phyloP scores from a whole-genome alignment of 2,888 invertebrate genomes.

The Luperina nickerlii region DNA sequence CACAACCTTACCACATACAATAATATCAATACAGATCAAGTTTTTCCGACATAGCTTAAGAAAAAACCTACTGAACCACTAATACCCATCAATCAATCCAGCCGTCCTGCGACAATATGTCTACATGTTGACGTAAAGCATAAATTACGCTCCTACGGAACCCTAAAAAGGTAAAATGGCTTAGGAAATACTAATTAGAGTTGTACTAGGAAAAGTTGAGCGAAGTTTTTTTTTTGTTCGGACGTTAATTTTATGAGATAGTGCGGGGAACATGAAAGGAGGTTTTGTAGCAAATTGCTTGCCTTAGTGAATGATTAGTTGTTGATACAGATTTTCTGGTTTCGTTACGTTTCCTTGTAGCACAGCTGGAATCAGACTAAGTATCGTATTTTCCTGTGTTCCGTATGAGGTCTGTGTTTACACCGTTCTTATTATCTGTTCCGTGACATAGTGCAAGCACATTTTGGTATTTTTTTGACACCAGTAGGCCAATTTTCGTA shows the following conservation, averaged over 20 bases:
- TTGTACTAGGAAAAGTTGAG: slow-evolving; percentile 50
- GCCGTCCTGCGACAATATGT: slow-evolving; percentile 69
- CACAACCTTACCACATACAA: slow-evolving; percentile 39
- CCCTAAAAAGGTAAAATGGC: slow-evolving; percentile 68
- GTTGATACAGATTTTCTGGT: slow-evolving; percentile 20
- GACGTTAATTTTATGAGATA: slow-evolving; percentile 55
- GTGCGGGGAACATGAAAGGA: slow-evolving; percentile 56
- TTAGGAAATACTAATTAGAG: slow-evolving; percentile 63
- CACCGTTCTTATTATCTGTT: no score
- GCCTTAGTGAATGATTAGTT: slow-evolving; percentile 8
- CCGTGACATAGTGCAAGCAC: no score
- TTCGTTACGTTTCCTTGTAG: neutral
- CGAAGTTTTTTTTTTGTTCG: slow-evolving; percentile 38
- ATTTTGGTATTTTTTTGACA: neutral
- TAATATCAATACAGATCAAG: slow-evolving; percentile 63
- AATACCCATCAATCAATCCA: slow-evolving; percentile 70
- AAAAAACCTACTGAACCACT: slow-evolving; percentile 62
- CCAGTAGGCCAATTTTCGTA: no score
- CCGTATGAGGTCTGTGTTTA: neutral
- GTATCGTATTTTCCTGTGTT: neutral
- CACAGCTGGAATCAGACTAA: neutral
- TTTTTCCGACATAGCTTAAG: slow-evolving; percentile 51
- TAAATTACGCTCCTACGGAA: slow-evolving; percentile 58
- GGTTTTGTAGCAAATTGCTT: slow-evolving; percentile 41
- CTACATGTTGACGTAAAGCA: slow-evolving; percentile 63